Percentiles rank a stretch among this genome's conserved stretches.
These are phyloP conservation scores for Quadriops clusia DNA, from an alignment of 2,888 invertebrate species.

Conservation along the genomic window DNA sequence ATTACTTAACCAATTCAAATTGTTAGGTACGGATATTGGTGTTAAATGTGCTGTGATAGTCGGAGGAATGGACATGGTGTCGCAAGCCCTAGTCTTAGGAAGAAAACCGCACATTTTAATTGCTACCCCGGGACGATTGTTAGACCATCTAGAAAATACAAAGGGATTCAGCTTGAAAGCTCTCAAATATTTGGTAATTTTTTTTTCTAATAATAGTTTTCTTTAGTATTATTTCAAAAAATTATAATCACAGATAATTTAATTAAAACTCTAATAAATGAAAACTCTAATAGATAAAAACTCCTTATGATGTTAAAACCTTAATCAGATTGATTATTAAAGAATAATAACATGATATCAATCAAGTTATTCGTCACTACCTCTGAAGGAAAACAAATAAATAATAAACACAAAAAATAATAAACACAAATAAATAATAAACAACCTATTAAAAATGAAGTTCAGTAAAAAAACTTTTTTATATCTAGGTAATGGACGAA, in stretches of 20 bases:
- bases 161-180: slow-evolving; percentile 91
- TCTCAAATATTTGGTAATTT: slow-evolving; percentile 69
- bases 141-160: slow-evolving; percentile 95
- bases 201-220: background rate
- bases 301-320: too few relatives aligned
- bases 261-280: too few relatives aligned
- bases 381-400: slow-evolving; percentile 11
- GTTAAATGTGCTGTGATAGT: slow-evolving; percentile 94
- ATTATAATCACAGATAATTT: too few relatives aligned
- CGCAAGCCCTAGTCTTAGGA: slow-evolving; percentile 79
- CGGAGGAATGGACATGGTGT: slow-evolving; percentile 97
- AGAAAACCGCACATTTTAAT: slow-evolving; percentile 96
- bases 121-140: slow-evolving; percentile 89
- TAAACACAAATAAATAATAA: background rate
- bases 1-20: too few relatives aligned
- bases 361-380: slow-evolving; percentile 16
- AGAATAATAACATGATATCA: too few relatives aligned
- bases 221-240: too few relatives aligned
- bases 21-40: slow-evolving; percentile 71
- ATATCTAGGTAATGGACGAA: slow-evolving; percentile 82
- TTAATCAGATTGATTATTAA: too few relatives aligned
- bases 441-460: slow-evolving; percentile 1
- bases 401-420: slow-evolving; percentile 1
- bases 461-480: background rate
- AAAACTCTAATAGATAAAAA: too few relatives aligned